Conservation (phyloP, 2,113 vertebrate genomes). For the Emydura subglobosa region DNA sequence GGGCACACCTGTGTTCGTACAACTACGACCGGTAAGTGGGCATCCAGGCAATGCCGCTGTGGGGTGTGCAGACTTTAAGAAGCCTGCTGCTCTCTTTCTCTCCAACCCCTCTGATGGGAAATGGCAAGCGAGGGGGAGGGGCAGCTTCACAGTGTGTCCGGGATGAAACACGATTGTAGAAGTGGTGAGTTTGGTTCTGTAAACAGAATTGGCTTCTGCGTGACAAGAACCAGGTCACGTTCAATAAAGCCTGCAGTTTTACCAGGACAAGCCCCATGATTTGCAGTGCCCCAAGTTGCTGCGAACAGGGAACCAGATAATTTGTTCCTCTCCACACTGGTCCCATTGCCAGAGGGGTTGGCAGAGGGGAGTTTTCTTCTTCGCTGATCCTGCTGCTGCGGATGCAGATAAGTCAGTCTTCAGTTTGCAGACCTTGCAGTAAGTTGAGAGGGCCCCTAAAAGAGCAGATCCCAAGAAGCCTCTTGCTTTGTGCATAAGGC, state of each 20-base stretch:
- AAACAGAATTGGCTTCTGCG: neutral
- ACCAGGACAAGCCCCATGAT: neutral
- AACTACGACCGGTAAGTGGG: constrained; percentile 88
- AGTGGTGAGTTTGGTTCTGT: neutral
- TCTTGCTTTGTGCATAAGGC: neutral
- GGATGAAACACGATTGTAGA: neutral
- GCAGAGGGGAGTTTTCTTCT: neutral
- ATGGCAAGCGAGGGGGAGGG: neutral
- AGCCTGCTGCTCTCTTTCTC: neutral
- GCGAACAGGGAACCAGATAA: neutral
- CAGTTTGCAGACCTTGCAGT: neutral
- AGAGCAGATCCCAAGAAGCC: neutral
- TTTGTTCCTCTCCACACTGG: neutral
- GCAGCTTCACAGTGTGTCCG: neutral
- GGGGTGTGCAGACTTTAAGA: neutral
- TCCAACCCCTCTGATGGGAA: neutral
- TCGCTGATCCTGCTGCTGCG: neutral
- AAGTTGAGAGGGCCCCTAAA: neutral
- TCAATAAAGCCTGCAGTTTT: neutral
- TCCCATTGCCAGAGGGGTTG: neutral
- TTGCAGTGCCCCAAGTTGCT: neutral
- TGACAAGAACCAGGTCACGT: neutral
- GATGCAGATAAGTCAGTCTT: neutral
- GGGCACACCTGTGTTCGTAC: constrained; percentile 87
- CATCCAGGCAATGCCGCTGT: fast-evolving